These are phyloP conservation scores for Epinotia bilunana DNA, from an alignment of 2,888 invertebrate species.

Conservation along the genomic window DNA sequence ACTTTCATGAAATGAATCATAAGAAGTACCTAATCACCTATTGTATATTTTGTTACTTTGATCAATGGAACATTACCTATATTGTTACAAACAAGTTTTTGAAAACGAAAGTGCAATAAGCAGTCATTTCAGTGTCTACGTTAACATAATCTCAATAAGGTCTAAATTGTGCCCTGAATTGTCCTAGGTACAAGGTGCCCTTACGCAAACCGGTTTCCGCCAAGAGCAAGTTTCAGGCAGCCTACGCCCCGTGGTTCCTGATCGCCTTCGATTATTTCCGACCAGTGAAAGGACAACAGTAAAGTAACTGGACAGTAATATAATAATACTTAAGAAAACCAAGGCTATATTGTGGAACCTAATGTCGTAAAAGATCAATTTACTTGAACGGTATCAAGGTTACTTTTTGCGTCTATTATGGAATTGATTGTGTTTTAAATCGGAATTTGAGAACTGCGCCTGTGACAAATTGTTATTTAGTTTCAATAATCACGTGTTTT, in stretches of 20 bases:
- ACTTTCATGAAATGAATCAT: too few species aligned
- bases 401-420: conserved; percentile 24
- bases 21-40: too few species aligned
- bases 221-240: conserved; percentile 18
- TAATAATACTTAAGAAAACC: conserved; percentile 27
- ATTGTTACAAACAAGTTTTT: background rate
- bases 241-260: conserved; percentile 56
- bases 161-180: background rate
- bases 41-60: background rate
- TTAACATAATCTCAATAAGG: background rate
- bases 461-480: conserved; percentile 12
- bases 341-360: conserved; percentile 41
- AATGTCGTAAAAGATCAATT: conserved; percentile 36
- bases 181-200: background rate
- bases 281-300: conserved; percentile 66
- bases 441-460: conserved; percentile 1
- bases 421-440: conserved; percentile 27
- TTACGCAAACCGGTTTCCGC: conserved; percentile 13
- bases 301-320: conserved; percentile 49
- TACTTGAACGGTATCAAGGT: conserved; percentile 37
- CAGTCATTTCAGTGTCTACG: background rate
- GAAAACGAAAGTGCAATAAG: background rate
- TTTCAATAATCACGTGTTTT: background rate
- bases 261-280: conserved; percentile 63
- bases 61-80: background rate